These are phyloP conservation scores for Callyntrura guangdongensis DNA, from an alignment of 2,888 invertebrate genomes.

Conservation along the genomic window DNA sequence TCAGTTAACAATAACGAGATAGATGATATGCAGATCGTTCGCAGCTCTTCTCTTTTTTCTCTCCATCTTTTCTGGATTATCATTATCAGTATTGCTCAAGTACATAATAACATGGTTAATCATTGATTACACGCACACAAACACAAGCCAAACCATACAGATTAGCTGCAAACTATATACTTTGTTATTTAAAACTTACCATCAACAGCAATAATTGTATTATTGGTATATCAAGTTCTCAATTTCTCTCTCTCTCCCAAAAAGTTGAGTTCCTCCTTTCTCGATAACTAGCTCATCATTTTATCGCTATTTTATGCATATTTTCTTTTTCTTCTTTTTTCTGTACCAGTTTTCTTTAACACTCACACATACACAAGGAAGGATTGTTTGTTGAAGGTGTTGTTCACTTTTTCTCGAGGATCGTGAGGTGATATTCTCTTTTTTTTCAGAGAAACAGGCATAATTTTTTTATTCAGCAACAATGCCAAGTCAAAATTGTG, in stretches of 20 bases:
- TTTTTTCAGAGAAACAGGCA: slow-evolving; percentile 41
- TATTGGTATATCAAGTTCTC: slow-evolving; percentile 24
- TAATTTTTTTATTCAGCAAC: slow-evolving; percentile 43
- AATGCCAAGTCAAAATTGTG: background rate
- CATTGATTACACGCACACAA: slow-evolving; percentile 69
- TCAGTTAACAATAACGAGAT: slow-evolving; percentile 50
- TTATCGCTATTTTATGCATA: slow-evolving; percentile 78
- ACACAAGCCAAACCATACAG: slow-evolving; percentile 23
- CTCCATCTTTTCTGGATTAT: slow-evolving; percentile 45
- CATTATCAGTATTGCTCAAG: slow-evolving; percentile 77
- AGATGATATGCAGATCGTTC: slow-evolving; percentile 42
- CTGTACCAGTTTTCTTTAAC: slow-evolving; percentile 38
- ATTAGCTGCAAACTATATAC: slow-evolving; percentile 20
- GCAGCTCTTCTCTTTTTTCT: background rate
- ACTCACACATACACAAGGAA: too few species aligned
- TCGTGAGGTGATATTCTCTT: slow-evolving; percentile 66
- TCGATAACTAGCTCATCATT: slow-evolving; percentile 74
- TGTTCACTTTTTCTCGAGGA: slow-evolving; percentile 30
- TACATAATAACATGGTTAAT: slow-evolving; percentile 72
- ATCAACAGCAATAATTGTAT: background rate
- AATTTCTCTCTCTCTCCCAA: slow-evolving; percentile 20
- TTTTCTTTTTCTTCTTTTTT: slow-evolving; percentile 48
- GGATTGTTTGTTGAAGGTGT: slow-evolving; percentile 58
- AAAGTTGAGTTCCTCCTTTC: slow-evolving; percentile 33
- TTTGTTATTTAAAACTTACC: slow-evolving; percentile 22